phyloP scores from a whole-genome alignment of 2,888 invertebrate species.

The Stegophylla sp. region DNA sequence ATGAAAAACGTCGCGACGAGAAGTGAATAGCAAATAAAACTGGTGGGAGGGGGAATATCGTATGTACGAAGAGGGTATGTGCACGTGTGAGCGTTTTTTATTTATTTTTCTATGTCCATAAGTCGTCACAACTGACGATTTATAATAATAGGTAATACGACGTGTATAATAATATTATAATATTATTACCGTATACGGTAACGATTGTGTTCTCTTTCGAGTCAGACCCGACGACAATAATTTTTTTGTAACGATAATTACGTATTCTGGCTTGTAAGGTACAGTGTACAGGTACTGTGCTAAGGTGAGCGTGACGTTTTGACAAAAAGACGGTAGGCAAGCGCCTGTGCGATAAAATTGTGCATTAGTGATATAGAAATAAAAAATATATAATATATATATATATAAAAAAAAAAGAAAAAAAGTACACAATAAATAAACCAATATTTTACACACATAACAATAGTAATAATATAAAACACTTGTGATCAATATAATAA shows the following conservation, averaged over 20 bases:
- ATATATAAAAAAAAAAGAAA: background rate
- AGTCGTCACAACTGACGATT: too few species aligned
- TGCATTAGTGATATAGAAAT: constrained; percentile 46
- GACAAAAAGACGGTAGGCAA: constrained; percentile 59
- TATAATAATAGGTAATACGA: too few species aligned
- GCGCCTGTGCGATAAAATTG: constrained; percentile 57
- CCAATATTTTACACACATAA: too few species aligned
- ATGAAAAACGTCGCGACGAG: too few species aligned
- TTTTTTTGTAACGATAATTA: constrained; percentile 48
- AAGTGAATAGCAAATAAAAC: background rate
- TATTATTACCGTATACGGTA: background rate
- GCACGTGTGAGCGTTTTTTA: too few species aligned
- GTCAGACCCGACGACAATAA: background rate
- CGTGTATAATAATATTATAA: too few species aligned
- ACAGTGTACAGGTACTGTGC: constrained; percentile 56
- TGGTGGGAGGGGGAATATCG: background rate
- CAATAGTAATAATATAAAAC: too few species aligned
- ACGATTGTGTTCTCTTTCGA: constrained; percentile 22
- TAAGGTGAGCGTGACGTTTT: constrained; percentile 56
- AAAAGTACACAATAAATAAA: background rate
- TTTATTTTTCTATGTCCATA: too few species aligned
- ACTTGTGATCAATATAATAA: too few species aligned
- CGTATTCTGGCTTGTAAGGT: constrained; percentile 56
- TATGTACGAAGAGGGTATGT: background rate
- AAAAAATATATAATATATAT: background rate